Conservation (phyloP, 2,888 invertebrate species). For the Serrognathus titanus region DNA sequence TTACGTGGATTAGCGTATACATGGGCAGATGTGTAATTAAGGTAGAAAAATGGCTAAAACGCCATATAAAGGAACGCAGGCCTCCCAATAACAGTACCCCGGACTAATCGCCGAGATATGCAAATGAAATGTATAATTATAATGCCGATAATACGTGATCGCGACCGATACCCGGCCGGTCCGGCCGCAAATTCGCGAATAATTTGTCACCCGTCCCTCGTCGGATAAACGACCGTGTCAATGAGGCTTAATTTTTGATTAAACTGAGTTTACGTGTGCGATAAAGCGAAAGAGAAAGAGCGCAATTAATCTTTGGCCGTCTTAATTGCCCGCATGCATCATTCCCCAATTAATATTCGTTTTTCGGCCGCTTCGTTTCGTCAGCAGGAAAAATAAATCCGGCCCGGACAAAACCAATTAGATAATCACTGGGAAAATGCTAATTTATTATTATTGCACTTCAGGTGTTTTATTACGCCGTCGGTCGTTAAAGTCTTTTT, state of each 20-base stretch:
- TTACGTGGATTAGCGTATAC: slow-evolving; percentile 16
- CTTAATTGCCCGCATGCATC: no score
- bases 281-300: no score
- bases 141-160: slow-evolving; percentile 14
- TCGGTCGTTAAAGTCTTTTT: no score
- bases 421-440: no score
- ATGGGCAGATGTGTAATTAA: slow-evolving; percentile 17
- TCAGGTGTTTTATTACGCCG: no score
- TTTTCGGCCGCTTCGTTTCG: no score
- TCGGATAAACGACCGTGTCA: slow-evolving; percentile 4
- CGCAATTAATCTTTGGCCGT: no score
- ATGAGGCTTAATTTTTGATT: slow-evolving; percentile 7
- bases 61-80: slow-evolving; percentile 16
- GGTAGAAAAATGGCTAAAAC: slow-evolving; percentile 11
- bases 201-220: slow-evolving; percentile 5
- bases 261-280: not conserved
- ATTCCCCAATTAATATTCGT: no score
- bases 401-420: no score
- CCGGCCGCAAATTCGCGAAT: slow-evolving; percentile 8
- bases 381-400: no score
- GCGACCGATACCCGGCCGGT: slow-evolving; percentile 7
- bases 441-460: no score
- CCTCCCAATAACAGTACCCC: slow-evolving; percentile 23
- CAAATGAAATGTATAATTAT: slow-evolving; percentile 26
- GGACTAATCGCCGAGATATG: slow-evolving; percentile 25